Conservation (phyloP, 37 sponge, comb jelly and placozoan genomes). For the Crambe crambe region DNA sequence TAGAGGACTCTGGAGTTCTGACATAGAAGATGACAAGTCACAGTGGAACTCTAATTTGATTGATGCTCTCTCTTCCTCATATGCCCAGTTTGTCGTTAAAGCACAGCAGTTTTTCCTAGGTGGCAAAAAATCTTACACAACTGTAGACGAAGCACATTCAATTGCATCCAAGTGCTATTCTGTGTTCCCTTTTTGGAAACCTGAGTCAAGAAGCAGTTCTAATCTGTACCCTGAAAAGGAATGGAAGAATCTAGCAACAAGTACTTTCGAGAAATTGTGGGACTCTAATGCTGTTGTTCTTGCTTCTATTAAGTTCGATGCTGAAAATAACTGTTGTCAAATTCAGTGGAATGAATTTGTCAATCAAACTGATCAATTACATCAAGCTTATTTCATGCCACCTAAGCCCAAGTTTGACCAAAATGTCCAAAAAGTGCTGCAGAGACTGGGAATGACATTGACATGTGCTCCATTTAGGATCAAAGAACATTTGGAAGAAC, state of each 20-base stretch:
- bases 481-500: slow-evolving; percentile 12
- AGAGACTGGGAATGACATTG: slow-evolving; percentile 55
- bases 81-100: slow-evolving; percentile 43
- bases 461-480: slow-evolving; percentile 33
- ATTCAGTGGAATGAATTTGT: too few relatives aligned
- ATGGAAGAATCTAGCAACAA: not conserved
- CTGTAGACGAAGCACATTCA: not conserved
- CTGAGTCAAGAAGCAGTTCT: too few relatives aligned
- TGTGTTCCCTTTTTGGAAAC: too few relatives aligned
- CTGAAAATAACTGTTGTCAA: too few relatives aligned
- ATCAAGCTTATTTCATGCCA: too few relatives aligned
- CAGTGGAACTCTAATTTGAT: slow-evolving; percentile 68
- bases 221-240: not conserved
- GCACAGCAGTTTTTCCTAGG: slow-evolving; percentile 1
- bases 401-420: too few relatives aligned
- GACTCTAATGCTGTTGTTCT: not conserved
- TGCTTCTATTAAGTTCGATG: too few relatives aligned
- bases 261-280: not conserved
- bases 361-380: too few relatives aligned
- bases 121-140: not conserved
- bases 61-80: slow-evolving; percentile 59
- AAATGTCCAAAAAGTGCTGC: too few relatives aligned
- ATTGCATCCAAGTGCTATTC: too few relatives aligned
- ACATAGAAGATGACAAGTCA: slow-evolving; percentile 17
- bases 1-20: slow-evolving; percentile 47